Conservation (phyloP, 2,113 vertebrate genomes). For the Haemorhous mexicanus region DNA sequence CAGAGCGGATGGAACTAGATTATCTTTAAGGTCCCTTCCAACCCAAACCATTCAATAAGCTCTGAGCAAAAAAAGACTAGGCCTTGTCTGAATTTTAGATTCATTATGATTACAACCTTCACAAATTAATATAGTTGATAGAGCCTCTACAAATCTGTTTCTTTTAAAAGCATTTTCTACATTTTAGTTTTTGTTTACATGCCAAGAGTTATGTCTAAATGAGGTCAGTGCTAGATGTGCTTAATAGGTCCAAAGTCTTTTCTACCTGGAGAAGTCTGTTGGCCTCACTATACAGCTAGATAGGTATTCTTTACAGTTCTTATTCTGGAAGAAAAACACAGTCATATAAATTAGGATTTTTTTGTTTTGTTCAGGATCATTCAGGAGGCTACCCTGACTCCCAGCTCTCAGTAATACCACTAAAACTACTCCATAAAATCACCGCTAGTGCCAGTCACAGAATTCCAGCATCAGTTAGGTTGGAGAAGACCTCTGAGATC, state of each 20-base stretch:
- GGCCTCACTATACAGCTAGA: too few relatives aligned
- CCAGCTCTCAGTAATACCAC: not conserved
- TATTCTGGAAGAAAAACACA: not conserved
- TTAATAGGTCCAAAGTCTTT: not conserved
- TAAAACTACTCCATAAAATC: not conserved
- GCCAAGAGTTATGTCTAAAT: not conserved
- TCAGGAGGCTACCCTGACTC: not conserved
- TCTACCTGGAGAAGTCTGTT: not conserved
- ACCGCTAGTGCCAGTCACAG: fast-evolving
- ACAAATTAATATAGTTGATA: not conserved
- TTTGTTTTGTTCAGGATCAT: not conserved
- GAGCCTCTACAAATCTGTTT: not conserved
- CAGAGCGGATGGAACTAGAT: not conserved
- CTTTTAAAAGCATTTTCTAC: not conserved
- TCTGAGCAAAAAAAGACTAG: not conserved
- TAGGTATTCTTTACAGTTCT: not conserved
- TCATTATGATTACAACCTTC: not conserved
- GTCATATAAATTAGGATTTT: too few relatives aligned
- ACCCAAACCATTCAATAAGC: not conserved
- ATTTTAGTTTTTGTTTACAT: not conserved
- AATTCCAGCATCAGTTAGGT: not conserved
- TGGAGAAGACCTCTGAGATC: not conserved
- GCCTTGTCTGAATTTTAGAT: not conserved
- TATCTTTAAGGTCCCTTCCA: not conserved
- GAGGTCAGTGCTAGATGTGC: not conserved